Base-by-base conservation (phyloP, 2,888 invertebrate species). In the Yponomeuta evonymella region DNA sequence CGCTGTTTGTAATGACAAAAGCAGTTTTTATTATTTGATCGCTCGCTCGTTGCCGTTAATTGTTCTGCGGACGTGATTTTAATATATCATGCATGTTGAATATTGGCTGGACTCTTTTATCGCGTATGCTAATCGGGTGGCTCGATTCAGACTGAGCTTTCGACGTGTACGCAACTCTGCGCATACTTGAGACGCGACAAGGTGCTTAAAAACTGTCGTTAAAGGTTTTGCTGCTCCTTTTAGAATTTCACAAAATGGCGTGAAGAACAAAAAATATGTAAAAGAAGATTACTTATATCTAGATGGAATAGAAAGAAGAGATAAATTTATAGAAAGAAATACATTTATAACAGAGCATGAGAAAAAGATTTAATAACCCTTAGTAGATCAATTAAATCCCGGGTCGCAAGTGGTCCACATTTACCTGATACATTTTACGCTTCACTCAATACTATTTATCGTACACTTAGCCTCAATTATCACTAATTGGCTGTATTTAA, bases 1-100 rank as follows among this genome's bases (percentile, higher is more conserved):
- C 79, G 80, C 83, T 84, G 87, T 83, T 87, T 86, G 83, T 87
- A 84, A 87, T 88, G 88, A 90, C 89, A 90, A 90, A 90, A 80
- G 84, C 79, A 82, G 79, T 87, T 90, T 89, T 89, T 88, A 88
- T 87, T 89, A 89, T 90, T 89, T 88, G 88, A 90, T 90, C 86
- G 85, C 81, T 84, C 81, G 85, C 83, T 88, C 88, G 87, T 89
- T 89, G 85, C 83, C 83, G 83, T 87, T 88, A 89, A 90, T 90
- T 90, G 90, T 89, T 86, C 83, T 84, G 83, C 77, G 82, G 85
- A 90, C 90, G 90, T 90, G 90, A 87, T 90, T 90, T 90, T 90
- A 89, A 90, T 90, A 89, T 87, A 90, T 89, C 88, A 89, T 87
- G 89, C 87, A 83, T 85, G 86, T 88, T 85, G 85, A 79, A 81